These are phyloP conservation scores for Tyto alba DNA, from an alignment of 2,113 vertebrate genomes.

Conservation along the genomic window DNA sequence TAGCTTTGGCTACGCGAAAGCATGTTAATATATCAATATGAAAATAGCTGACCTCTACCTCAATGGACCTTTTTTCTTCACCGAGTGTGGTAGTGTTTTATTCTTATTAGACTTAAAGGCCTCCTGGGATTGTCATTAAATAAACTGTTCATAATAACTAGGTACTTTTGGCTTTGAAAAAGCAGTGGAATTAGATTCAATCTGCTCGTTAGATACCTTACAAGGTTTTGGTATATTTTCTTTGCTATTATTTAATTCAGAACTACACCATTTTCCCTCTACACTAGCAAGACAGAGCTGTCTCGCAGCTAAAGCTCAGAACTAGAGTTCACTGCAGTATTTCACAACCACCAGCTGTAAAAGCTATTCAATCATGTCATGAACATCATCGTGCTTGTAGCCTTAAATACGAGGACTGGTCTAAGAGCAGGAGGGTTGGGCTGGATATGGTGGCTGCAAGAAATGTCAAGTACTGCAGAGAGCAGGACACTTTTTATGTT, in stretches of 20 bases:
- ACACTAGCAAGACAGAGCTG: not conserved
- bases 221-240: not conserved
- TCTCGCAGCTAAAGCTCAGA: not conserved
- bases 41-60: not conserved
- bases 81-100: not conserved
- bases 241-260: not conserved
- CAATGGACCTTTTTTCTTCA: not conserved
- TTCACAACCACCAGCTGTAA: not conserved
- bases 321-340: not conserved
- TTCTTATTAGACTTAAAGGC: not conserved
- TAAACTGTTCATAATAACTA: not conserved
- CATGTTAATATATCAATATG: not conserved
- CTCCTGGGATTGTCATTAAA: not conserved
- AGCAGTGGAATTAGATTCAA: not conserved
- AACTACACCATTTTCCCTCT: not conserved
- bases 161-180: not conserved
- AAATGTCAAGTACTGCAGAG: not conserved
- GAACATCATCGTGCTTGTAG: not conserved
- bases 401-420: not conserved
- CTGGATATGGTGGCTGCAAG: not conserved
- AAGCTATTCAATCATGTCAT: fast-evolving
- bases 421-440: not conserved
- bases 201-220: not conserved
- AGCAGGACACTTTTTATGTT: not conserved
- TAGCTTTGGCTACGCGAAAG: not conserved